Evolutionary conservation across 2,113 vertebrate genomes (phyloP).

Genomic region (Cercocebus atys): DNA sequence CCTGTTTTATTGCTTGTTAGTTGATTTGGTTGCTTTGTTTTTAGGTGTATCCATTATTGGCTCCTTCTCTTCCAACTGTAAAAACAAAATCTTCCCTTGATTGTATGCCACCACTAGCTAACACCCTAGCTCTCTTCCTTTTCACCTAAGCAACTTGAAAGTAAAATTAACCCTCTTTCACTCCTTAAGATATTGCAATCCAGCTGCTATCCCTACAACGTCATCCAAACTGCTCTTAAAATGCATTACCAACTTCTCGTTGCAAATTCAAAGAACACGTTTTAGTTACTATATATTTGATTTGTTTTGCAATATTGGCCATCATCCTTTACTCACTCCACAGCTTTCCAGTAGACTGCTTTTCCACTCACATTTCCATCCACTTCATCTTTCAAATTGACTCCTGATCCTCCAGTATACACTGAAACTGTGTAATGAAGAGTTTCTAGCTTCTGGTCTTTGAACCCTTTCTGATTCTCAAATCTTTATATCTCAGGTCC

Average conservation of each 20-base stretch:
- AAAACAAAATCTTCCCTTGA: not conserved
- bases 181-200: not conserved
- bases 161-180: not conserved
- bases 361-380: not conserved
- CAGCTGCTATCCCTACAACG: not conserved
- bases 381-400: not conserved
- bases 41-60: not conserved
- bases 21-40: not conserved
- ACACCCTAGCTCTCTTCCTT: not conserved
- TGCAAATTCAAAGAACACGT: not conserved
- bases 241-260: not conserved
- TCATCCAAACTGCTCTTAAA: not conserved
- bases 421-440: not conserved
- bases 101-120: not conserved
- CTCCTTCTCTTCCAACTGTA: not conserved
- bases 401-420: not conserved
- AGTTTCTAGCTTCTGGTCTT: not conserved
- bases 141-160: not conserved
- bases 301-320: not conserved
- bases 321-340: not conserved
- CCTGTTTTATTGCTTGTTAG: not conserved
- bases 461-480: not conserved
- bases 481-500: not conserved
- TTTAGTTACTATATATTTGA: not conserved
- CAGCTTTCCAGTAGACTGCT: not conserved